Conservation (phyloP, 2,888 invertebrate genomes). For the Lochmaea crataegi region DNA sequence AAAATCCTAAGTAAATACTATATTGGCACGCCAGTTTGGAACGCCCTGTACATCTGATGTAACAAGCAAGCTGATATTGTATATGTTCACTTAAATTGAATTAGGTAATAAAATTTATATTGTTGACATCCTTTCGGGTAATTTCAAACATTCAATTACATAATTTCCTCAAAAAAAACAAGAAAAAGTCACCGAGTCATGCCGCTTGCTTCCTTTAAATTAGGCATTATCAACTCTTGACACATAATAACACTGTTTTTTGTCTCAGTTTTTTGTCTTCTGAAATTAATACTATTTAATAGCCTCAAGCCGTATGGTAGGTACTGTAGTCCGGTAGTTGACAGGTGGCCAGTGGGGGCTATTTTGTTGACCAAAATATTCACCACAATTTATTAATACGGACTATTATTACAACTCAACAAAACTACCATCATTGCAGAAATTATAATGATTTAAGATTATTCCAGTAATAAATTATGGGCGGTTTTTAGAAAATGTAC, state of each 20-base stretch:
- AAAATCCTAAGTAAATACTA: no score
- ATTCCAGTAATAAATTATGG: not conserved
- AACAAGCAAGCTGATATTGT: no score
- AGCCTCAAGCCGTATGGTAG: conserved; percentile 25
- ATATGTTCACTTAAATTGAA: no score
- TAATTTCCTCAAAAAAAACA: conserved; percentile 1
- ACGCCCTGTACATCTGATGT: no score
- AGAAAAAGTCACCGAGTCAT: conserved; percentile 21
- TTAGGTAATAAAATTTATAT: not conserved
- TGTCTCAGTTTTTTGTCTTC: conserved; percentile 28
- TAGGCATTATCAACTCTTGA: conserved; percentile 15
- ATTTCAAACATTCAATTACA: not conserved
- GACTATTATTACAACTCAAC: not conserved
- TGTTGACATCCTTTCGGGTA: not conserved
- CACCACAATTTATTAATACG: conserved; percentile 9
- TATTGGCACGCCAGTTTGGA: no score
- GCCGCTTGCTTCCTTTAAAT: conserved; percentile 23
- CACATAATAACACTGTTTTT: conserved; percentile 13
- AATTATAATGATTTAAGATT: not conserved
- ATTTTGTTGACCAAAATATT: conserved; percentile 14
- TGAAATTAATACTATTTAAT: conserved; percentile 25
- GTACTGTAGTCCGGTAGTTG: conserved; percentile 17
- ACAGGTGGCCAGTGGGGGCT: conserved; percentile 27
- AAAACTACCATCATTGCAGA: conserved; percentile 1
- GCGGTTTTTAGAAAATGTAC: not conserved